phyloP scores from a whole-genome alignment of 2,888 invertebrate genomes.

The Epirrita christyi region DNA sequence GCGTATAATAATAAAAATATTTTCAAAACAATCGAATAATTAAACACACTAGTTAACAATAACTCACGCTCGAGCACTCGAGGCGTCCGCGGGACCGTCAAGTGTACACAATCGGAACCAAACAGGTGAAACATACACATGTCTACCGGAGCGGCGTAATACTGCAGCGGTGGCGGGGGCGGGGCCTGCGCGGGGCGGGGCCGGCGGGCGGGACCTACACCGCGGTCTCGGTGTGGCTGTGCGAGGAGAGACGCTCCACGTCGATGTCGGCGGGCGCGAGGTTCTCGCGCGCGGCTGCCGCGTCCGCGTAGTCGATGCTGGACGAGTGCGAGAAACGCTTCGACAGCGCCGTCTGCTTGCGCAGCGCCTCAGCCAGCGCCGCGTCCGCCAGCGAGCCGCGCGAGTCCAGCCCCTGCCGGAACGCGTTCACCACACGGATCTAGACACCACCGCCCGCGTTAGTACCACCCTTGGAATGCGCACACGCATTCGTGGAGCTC shows the following conservation, averaged over 20 bases:
- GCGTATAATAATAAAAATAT: conserved; percentile 84
- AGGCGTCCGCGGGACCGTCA: conserved; percentile 35
- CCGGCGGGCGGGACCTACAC: conserved; percentile 84
- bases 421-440: conserved; percentile 99
- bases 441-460: conserved; percentile 80
- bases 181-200: conserved; percentile 32
- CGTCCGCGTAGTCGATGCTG: conserved; percentile 96
- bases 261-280: conserved; percentile 96
- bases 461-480: conserved; percentile 14
- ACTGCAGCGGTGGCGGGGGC: conserved; percentile 34
- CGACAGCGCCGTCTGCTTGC: conserved; percentile 96
- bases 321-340: conserved; percentile 95
- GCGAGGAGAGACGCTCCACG: conserved; percentile 95
- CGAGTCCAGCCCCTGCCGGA: conserved; percentile 99
- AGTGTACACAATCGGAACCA: conserved; percentile 51
- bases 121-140: conserved; percentile 71
- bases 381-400: conserved; percentile 97
- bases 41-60: conserved; percentile 85
- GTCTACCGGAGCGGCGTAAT: conserved; percentile 37
- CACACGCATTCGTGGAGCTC: conserved; percentile 36
- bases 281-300: conserved; percentile 94
- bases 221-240: conserved; percentile 97
- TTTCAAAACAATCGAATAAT: conserved; percentile 85
- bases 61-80: conserved; percentile 72
- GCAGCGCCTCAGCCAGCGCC: conserved; percentile 96